Conservation (phyloP, 2,797 vertebrate species). For the Enteromius viviparus region DNA sequence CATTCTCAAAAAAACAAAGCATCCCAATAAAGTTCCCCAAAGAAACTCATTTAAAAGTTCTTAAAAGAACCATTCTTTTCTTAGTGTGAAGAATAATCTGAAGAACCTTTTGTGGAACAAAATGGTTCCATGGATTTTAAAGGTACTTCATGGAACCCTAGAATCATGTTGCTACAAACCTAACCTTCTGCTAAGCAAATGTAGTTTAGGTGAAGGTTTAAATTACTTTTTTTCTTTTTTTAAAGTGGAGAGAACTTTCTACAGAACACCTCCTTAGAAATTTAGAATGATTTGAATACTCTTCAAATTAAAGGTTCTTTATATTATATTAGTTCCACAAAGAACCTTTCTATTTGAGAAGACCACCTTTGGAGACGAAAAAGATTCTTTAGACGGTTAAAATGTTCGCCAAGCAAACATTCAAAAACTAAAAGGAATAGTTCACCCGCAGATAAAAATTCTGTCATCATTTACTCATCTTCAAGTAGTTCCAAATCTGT, state of each 20-base stretch:
- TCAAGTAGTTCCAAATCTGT: too few relatives aligned
- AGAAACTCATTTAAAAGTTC: background rate
- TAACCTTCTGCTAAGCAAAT: background rate
- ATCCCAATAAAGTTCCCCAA: background rate
- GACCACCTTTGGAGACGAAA: background rate
- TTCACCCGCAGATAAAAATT: too few relatives aligned
- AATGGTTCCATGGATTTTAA: background rate
- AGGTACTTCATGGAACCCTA: background rate
- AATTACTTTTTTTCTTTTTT: background rate
- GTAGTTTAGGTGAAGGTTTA: background rate
- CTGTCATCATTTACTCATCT: too few relatives aligned
- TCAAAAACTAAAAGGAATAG: background rate
- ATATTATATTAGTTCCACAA: background rate
- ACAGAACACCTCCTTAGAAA: background rate
- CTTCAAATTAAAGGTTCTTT: background rate
- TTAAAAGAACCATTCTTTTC: background rate
- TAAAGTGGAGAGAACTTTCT: background rate
- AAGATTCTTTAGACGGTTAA: background rate
- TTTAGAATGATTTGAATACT: background rate
- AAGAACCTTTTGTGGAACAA: too few relatives aligned
- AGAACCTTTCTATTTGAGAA: background rate
- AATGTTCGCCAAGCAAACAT: background rate
- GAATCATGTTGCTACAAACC: background rate
- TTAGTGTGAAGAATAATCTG: background rate
- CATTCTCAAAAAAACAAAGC: background rate